Base-by-base conservation (phyloP, 2,113 vertebrate genomes). In the Seriola dumerili region DNA sequence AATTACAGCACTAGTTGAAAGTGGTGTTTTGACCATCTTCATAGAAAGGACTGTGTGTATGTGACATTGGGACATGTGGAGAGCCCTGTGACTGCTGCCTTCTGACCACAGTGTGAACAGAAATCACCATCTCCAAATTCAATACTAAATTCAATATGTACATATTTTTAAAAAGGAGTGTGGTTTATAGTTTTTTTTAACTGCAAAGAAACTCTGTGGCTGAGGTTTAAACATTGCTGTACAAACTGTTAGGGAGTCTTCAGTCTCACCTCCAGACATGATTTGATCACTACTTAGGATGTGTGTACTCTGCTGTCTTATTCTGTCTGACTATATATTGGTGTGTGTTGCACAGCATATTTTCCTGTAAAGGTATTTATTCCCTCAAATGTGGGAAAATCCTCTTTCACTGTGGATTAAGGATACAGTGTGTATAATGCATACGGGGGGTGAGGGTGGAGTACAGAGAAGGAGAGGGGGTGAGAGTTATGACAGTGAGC, bases 351-450 rank as follows among this genome's bases (percentile, higher is more conserved):
- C 38, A 42, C 48, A 63, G 75, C 55, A 17, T 78, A 67, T 70
- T 81, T 78, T 54, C 50, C 42, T 77, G 46, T 81, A 63, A 81
- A 83, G 73, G 63, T 86, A 80, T 91, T 87, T 84, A 82, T 84
- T 90, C 83, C 68, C 66, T 75, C 67, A 87, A 90, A 92, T 79
- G 88, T 88, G 44, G 85, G 73, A 78, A 88, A 92, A 94, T 89
- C 88, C 72, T 74, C 76, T 80, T 84, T 91, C 58, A 85, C 78
- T 83, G 84, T 59, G 87, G 88, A 91, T 84, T 83, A 86, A 71
- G 75, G 46, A 90, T 23, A 79, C 55, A 50, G 64, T 75, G 78
- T 74, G 88, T 72, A 64, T 81, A 62, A 76, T 71, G 81, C 78
- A 23, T 21, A 29, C 19, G 8, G 21, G 64, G 32, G 59, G 46